Evolutionary conservation across 2,888 invertebrate genomes (phyloP).

Genomic region (Cheilosia urbana): DNA sequence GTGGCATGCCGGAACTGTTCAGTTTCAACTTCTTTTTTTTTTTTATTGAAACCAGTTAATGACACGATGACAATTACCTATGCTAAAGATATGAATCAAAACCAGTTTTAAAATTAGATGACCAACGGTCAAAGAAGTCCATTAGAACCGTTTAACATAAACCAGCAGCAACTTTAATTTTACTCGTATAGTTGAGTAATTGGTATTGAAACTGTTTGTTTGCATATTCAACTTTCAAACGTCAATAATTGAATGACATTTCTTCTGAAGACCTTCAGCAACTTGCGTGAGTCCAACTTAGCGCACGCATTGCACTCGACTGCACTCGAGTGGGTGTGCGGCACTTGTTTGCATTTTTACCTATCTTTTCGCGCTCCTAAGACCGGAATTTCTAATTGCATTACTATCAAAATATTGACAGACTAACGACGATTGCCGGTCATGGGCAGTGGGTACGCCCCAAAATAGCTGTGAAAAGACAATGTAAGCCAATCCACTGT

Average conservation of each 20-base stretch:
- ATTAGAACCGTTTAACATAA: not conserved
- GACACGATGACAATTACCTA: not conserved
- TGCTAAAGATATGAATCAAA: not conserved
- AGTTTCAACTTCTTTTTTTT: not conserved
- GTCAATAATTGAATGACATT: conserved; percentile 1
- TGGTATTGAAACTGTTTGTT: too few species aligned
- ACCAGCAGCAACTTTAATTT: conserved; percentile 12
- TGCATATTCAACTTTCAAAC: too few species aligned
- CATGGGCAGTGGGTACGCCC: conserved; percentile 52
- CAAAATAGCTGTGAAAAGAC: conserved; percentile 33
- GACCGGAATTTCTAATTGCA: not conserved
- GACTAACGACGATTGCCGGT: not conserved
- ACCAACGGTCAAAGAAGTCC: not conserved
- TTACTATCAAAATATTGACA: conserved; percentile 18
- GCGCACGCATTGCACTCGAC: conserved; percentile 10
- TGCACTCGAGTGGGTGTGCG: not conserved
- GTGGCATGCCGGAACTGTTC: conserved; percentile 24
- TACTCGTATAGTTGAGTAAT: not conserved
- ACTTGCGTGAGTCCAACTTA: conserved; percentile 6
- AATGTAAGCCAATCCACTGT: conserved; percentile 1
- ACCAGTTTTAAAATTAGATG: conserved; percentile 12
- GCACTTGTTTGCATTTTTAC: not conserved
- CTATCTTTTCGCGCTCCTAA: not conserved
- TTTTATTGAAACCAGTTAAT: conserved; percentile 21
- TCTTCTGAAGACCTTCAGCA: conserved; percentile 3